Evolutionary conservation across 2,113 vertebrate genomes (phyloP), one percentile per base, ranked within the genome.

Genomic region (Notothenia coriiceps): DNA sequence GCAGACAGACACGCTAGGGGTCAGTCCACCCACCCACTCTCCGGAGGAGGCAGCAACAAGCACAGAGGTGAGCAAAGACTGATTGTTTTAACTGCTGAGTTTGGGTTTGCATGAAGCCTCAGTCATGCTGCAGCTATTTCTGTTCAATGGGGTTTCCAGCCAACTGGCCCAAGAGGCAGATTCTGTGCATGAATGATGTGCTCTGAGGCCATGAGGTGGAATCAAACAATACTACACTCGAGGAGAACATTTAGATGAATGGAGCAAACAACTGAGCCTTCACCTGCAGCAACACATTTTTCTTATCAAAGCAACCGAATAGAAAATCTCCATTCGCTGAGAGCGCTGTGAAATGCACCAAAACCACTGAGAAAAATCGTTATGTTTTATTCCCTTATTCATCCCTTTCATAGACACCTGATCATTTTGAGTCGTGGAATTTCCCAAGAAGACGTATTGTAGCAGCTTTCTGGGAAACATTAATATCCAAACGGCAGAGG

Each of bases 391-490:
- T 87, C 83, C 76, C 74, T 88, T 83, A 87, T 83, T 88, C 78
- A 77, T 85, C 84, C 83, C 52, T 91, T 84, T 86, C 90, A 76
- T 54, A 85, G 88, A 86, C 80, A 86, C 83, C 69, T 66, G 86
- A 93, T 93, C 87, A 83, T 90, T 94, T 91, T 92, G 74, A 91
- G 86, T 86, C 0, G 44, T 69, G 91, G 92, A 93, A 93, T 93
- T 94, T 91, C 89, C 91, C 87, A 75, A 87, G 78, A 94, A 94
- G 92, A 94, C 65, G 80, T 88, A 94, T 92, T 84, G 81, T 85
- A 79, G 86, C 89, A 86, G 89, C 86, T 93, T 92, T 93, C 91
- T 85, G 90, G 91, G 91, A 94, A 91, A 90, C 90, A 93, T 91
- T 92, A 91, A 89, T 87, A 93, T 91, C 76, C 83, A 92, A 87